Evolutionary conservation across 2,888 invertebrate genomes (phyloP), one percentile per base, ranked within the genome.

Genomic region (Gisinianus flammeolus): DNA sequence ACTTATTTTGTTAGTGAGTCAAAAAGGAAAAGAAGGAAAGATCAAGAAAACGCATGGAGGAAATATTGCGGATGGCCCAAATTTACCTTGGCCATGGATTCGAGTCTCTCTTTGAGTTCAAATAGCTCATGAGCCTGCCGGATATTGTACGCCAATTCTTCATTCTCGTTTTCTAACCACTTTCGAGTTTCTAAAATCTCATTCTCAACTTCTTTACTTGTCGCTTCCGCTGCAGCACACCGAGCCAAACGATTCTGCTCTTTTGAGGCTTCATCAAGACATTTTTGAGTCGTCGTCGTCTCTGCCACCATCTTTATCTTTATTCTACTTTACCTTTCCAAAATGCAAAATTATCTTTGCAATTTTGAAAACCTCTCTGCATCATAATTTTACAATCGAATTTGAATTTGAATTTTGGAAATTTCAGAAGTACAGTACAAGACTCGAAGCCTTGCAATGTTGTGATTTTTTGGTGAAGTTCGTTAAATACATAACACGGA

Each of bases 91-190:
- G 80, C 66, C 82, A 82, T 82, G 2, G 68, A 69, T 44, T 82
- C 82, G 31, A 82, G 22, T 8, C 81, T 78, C 26, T 81, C 82
- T 62, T 81, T 82, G 26, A 82, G 56, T 33, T 82, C 80, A 16
- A 82, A 54, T 4, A 81, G 69, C 26, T 82, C 81, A 26, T 82
- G 82, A 28, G 80, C 79, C 35, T 81, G 81, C 26, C 77, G 71
- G 54, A 82, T 80, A 67, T 82, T 82, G 77, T 80, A 82, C 31
- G 74, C 79, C 2, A 81, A 74, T 77, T 82, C 82, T 33, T 79
- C 77, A 12, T 78, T 70, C 33, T 81, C 79, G 78, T 80, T 81
- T 26, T 77, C 77, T 8, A 79, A 22, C 82, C 82, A 82, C 31
- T 77, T 81, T 19, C 72, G 35, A 67, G 80, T 79, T 64, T 82